Base-by-base conservation (phyloP, 2,888 invertebrate species). In the Deilephila elpenor region DNA sequence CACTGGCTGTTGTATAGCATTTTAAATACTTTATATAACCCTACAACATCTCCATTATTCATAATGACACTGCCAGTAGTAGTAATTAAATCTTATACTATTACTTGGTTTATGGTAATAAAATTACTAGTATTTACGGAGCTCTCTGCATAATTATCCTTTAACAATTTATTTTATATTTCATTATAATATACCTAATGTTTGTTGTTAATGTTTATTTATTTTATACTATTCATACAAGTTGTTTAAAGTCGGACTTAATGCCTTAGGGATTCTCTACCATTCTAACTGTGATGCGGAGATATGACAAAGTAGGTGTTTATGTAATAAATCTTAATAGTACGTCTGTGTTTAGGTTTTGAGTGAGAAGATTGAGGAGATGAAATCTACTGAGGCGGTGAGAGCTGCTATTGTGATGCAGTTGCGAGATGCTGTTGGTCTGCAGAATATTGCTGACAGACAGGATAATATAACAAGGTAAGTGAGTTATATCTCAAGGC, bases 321-420 rank as follows among this genome's bases (percentile, higher is more conserved):
- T 44, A 44, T 59, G 8, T 25, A 7, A 8, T n/a, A n/a, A 20
- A 11, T 14, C 4, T n/a, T 20, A 14, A 11, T 11, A 11, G 8
- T 60, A 5, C 25, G 11, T 61, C 11, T 61, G 29, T 25, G 14
- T 14, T 3, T 78, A 94, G 89, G 88, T 95, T 17, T 86, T 96
- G 56, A 91, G 93, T 6, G 96, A 96, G 82, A 91, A 90, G 76
- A 91, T 98, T 83, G 98, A 98, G 90, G 96, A 96, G 79, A 95
- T 97, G 71, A 97, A 97, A 70, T 96, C 97, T 56, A 96, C 98
- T 6, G 98, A 98, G 84, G 96, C 97, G 0, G 97, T 98, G 60
- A 93, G 98, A 78, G 97, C 98, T 11, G 98, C 98, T 0, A 95
- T 98, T 62, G 98, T 97, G 19, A 96, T 98, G 93, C 98, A 98